Conservation (phyloP, 2,113 vertebrate species). For the Anas platyrhynchos region DNA sequence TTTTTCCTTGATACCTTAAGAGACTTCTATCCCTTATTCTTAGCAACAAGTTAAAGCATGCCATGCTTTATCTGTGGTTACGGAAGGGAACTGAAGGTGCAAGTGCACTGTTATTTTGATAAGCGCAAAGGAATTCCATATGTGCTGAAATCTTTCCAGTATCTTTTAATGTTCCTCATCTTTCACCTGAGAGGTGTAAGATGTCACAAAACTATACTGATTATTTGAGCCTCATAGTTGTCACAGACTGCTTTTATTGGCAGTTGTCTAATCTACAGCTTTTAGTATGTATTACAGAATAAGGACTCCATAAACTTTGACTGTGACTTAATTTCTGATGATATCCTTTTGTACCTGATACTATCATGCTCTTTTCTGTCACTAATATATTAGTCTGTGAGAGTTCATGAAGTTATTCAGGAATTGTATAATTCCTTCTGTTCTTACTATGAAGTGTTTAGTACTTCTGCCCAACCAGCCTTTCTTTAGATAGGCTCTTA, state of each 20-base stretch:
- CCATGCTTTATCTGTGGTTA: background rate
- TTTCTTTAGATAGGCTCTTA: background rate
- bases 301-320: background rate
- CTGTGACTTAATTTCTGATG: background rate
- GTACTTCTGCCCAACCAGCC: background rate
- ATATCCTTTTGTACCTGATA: background rate
- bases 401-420: background rate
- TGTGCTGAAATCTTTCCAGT: background rate
- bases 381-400: background rate
- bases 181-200: background rate
- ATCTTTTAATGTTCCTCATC: background rate
- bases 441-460: background rate
- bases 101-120: background rate
- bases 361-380: background rate
- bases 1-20: background rate
- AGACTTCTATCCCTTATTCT: background rate
- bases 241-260: background rate
- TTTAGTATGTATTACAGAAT: background rate
- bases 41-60: background rate
- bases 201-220: background rate
- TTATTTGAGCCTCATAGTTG: background rate
- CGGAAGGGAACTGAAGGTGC: background rate
- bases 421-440: background rate
- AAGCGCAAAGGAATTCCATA: background rate
- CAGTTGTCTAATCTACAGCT: background rate